Base-by-base conservation (phyloP, 1,140 invertebrate genomes). In the Drosophila ananassae region DNA sequence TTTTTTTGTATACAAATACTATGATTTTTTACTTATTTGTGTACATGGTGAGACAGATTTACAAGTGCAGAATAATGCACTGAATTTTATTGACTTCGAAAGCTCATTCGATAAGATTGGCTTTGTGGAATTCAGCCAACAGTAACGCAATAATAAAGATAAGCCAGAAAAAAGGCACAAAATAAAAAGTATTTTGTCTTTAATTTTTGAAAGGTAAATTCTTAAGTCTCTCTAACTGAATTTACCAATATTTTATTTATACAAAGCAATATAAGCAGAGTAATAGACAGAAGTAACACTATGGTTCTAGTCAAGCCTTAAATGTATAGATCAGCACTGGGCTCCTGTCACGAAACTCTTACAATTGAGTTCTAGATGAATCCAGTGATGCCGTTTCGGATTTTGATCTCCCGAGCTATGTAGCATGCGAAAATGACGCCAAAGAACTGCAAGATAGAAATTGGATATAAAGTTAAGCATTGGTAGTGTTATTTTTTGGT, bases 361-460 rank as follows among this genome's bases (percentile, higher is more conserved):
- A 51, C 12, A 58, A n/a, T 39, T n/a, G 10, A 51, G 4, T 22
- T 8, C 17, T 67, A 67, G n/a, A 89, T 89, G 9, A 89, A 81
- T 52, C 90, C 89, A 5, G 81, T 87, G 6, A 91, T 90, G 47
- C 91, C 91, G 54, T 91, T 91, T 8, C 87, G 84, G 41, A 91
- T 91, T 58, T 90, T 92, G 30, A 92, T 91, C 54, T 91, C 84
- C 32, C 91, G 79, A 10, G 92, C 91, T 17, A 93, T 84, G 53
- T 92, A 92, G 48, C 92, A 93, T 25, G 92, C 92, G 62, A 92
- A 92, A 25, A 92, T 63, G 9, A 93, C 91, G 12, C 92, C 92
- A 22, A 92, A 79, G 74, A 93, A 90, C 92, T 93, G 75, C 51
- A 56, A 12, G 2, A 48, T 24, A 47, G 0, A 57, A 17, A 44